A percentile compares a stretch with the other conserved stretches of the same genome.
These are phyloP conservation scores for Lindbergichthys nudifrons DNA, from an alignment of 2,797 vertebrate genomes.

Conservation along the genomic window DNA sequence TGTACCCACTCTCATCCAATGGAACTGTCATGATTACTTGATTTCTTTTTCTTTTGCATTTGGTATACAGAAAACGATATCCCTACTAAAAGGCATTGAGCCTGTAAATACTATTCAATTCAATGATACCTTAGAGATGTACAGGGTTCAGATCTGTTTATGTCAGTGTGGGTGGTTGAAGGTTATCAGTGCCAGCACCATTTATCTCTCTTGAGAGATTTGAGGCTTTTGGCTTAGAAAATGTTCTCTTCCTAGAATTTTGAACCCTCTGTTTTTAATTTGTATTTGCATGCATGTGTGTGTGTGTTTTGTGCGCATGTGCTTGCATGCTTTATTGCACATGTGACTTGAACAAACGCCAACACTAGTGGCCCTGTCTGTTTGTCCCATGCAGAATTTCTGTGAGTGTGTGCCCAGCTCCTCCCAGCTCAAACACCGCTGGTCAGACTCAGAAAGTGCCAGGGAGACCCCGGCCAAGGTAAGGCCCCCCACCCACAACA, in stretches of 20 bases:
- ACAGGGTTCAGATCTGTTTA: slow-evolving; percentile 49
- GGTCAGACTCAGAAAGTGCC: slow-evolving; percentile 87
- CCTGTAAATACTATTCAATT: slow-evolving; percentile 56
- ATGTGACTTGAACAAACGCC: slow-evolving; percentile 74
- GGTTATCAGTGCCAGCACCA: slow-evolving; percentile 39
- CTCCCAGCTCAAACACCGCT: slow-evolving; percentile 87
- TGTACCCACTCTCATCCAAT: slow-evolving; percentile 26
- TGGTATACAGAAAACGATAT: slow-evolving; percentile 24
- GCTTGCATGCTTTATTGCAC: slow-evolving; percentile 70
- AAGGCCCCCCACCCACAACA: slow-evolving; percentile 68
- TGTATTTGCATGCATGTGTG: slow-evolving; percentile 14
- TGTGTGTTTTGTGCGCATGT: slow-evolving; percentile 60
- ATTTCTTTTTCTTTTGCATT: slow-evolving; percentile 12
- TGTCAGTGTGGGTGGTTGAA: slow-evolving; percentile 43
- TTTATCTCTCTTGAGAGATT: slow-evolving; percentile 35
- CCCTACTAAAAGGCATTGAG: slow-evolving; percentile 36
- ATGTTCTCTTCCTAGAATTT: neutral
- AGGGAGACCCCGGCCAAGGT: slow-evolving; percentile 86
- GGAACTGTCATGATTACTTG: slow-evolving; percentile 19
- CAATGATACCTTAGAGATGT: slow-evolving; percentile 55
- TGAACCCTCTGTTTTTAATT: neutral
- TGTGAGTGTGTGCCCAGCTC: slow-evolving; percentile 87
- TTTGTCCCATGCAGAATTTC: slow-evolving; percentile 87
- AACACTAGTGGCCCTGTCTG: slow-evolving; percentile 79
- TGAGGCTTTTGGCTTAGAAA: slow-evolving; percentile 17